A percentile compares a stretch with the other conserved stretches of the same genome.
Conservation (phyloP, 1,140 invertebrate species). For the Drosophila watanabei region DNA sequence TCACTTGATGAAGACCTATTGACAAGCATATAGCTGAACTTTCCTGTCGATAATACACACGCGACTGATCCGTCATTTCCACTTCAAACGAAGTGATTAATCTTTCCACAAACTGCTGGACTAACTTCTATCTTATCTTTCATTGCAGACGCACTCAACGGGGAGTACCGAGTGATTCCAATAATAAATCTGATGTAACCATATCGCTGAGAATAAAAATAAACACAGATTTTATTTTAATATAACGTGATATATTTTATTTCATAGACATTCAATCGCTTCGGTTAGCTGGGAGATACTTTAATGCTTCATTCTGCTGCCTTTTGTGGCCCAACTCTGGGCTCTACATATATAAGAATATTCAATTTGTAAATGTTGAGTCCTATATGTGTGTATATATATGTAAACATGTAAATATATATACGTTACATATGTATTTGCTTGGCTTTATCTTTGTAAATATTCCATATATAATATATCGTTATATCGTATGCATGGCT, state of each 20-base stretch:
- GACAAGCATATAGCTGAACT: slow-evolving; percentile 60
- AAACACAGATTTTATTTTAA: slow-evolving; percentile 38
- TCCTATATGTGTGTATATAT: slow-evolving; percentile 42
- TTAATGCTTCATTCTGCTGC: slow-evolving; percentile 51
- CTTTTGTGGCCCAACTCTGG: slow-evolving; percentile 30
- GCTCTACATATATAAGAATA: slow-evolving; percentile 70
- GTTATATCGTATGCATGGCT: slow-evolving; percentile 39
- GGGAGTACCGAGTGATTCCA: neutral
- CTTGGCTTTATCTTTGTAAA: slow-evolving; percentile 74
- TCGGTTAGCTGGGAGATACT: slow-evolving; percentile 50
- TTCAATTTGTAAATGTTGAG: slow-evolving; percentile 57
- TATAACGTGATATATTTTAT: slow-evolving; percentile 83
- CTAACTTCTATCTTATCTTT: slow-evolving; percentile 20
- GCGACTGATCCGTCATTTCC: slow-evolving; percentile 34
- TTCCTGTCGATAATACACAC: slow-evolving; percentile 35
- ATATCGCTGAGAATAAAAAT: slow-evolving; percentile 40
- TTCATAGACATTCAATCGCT: slow-evolving; percentile 76
- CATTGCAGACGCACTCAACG: slow-evolving; percentile 12
- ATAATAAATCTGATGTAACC: slow-evolving; percentile 20
- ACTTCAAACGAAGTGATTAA: slow-evolving; percentile 9
- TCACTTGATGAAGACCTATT: slow-evolving; percentile 35
- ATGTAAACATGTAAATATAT: slow-evolving; percentile 62
- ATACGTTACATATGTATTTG: slow-evolving; percentile 59
- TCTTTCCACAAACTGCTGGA: neutral
- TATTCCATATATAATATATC: slow-evolving; percentile 41